Evolutionary conservation across 2,797 vertebrate genomes (phyloP), one percentile per base, ranked within the genome.

Genomic region (Eidolon dupreanum): DNA sequence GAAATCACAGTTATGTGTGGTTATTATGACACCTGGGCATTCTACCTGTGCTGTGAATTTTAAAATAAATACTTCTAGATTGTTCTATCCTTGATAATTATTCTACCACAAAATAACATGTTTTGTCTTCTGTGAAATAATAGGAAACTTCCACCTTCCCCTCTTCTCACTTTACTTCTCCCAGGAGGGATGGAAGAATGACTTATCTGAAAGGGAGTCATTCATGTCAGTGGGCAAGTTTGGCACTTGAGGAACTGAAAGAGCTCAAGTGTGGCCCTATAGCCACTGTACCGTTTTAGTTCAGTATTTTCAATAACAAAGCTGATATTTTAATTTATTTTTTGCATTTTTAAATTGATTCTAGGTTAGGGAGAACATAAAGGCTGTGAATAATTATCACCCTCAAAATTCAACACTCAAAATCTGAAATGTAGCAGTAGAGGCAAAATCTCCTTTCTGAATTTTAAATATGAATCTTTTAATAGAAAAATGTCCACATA

Each of bases 401-500:
- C 6, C 53, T 87, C 20, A 92, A 84, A 92, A 63, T 75, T 75
- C 28, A 96, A 66, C 4, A 26, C 31, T 55, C 13, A 28, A 33
- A 28, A 88, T 53, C 10, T 24, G 17, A 84, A 73, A 28, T 46
- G 38, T 73, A 87, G 20, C 1, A 68, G 9, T 1, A 85, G 38
- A 68, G 8, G 10, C 2, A 63, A 92, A 51, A 33, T 75, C 3
- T 90, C 38, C 26, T 57, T 57, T 88, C 5, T 75, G 20, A 82
- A 85, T 90, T n/a, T 5, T 61, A 77, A 88, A 66, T 73, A 24
- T 43, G 17, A 92, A 86, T 83, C 12, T 79, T 79, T 61, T 38
- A 59, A 26, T 13, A 57, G 17, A 12, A 75, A 95, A 74, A 71
- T 61, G 31, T 4, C 20, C 46, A 93, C 0, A 31, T 8, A 6